These are phyloP conservation scores for Hydroisotoma schaefferi DNA, from an alignment of 2,888 invertebrate species.

Conservation along the genomic window DNA sequence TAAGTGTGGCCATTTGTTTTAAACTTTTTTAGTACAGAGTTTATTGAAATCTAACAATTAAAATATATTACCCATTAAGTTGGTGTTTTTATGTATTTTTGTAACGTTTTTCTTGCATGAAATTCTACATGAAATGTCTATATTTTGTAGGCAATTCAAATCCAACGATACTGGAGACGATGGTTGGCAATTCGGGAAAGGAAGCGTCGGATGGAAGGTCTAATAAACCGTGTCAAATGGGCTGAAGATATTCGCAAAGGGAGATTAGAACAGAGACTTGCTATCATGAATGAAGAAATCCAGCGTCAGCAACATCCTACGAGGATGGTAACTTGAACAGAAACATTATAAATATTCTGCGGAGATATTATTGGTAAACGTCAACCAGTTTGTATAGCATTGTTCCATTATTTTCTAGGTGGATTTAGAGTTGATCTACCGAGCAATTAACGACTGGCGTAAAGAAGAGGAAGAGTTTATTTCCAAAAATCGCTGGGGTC, in stretches of 20 bases:
- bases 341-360: background rate
- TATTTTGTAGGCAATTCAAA: slow-evolving; percentile 41
- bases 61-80: no score
- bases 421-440: slow-evolving; percentile 45
- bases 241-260: slow-evolving; percentile 44
- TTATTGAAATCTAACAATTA: no score
- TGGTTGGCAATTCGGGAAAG: slow-evolving; percentile 41
- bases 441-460: slow-evolving; percentile 46
- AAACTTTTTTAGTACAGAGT: no score
- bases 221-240: slow-evolving; percentile 42
- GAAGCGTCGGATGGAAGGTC: slow-evolving; percentile 32
- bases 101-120: no score
- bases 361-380: background rate
- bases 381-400: background rate
- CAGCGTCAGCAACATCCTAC: slow-evolving; percentile 40
- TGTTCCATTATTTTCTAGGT: slow-evolving; percentile 16
- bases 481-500: slow-evolving; percentile 43
- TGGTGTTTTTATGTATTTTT: no score
- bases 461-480: slow-evolving; percentile 44
- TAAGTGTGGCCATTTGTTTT: no score
- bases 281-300: slow-evolving; percentile 42
- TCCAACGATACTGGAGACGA: slow-evolving; percentile 46
- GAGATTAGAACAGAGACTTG: slow-evolving; percentile 37
- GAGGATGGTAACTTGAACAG: slow-evolving; percentile 25
- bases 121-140: no score